phyloP scores from a whole-genome alignment of 1,140 invertebrate species.

The Magallana angulata region DNA sequence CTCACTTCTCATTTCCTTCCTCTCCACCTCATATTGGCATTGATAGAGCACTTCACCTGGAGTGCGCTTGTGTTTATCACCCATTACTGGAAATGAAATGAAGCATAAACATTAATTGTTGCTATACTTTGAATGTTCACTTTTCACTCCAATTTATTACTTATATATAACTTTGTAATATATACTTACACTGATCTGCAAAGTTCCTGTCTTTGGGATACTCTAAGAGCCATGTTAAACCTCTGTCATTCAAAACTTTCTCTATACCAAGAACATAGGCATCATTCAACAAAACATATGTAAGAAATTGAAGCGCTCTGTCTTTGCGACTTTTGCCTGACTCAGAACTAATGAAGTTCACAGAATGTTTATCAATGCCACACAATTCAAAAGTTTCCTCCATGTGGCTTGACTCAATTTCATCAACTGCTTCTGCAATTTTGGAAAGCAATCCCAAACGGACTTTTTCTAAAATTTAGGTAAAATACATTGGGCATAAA shows the following conservation, averaged over 20 bases:
- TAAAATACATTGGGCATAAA: neutral
- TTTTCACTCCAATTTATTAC: no score
- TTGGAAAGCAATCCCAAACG: neutral
- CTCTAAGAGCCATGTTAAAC: neutral
- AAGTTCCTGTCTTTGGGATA: no score
- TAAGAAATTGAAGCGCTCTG: neutral
- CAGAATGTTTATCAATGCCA: neutral
- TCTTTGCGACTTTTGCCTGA: conserved; percentile 1
- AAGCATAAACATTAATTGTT: no score
- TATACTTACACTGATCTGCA: no score
- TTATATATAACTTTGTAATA: no score
- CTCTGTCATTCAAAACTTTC: neutral
- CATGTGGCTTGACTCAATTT: neutral
- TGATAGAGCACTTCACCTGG: neutral
- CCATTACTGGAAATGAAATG: neutral
- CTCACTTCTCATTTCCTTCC: neutral
- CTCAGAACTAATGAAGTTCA: neutral
- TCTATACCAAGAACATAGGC: neutral
- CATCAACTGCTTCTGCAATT: neutral
- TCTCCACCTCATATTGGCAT: neutral
- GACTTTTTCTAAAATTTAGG: neutral
- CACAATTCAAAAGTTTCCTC: neutral
- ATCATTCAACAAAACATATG: neutral
- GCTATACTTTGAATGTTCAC: no score
- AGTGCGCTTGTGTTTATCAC: neutral